Base-by-base conservation (phyloP, 2,888 invertebrate genomes). In the Hanleya hanleyi region DNA sequence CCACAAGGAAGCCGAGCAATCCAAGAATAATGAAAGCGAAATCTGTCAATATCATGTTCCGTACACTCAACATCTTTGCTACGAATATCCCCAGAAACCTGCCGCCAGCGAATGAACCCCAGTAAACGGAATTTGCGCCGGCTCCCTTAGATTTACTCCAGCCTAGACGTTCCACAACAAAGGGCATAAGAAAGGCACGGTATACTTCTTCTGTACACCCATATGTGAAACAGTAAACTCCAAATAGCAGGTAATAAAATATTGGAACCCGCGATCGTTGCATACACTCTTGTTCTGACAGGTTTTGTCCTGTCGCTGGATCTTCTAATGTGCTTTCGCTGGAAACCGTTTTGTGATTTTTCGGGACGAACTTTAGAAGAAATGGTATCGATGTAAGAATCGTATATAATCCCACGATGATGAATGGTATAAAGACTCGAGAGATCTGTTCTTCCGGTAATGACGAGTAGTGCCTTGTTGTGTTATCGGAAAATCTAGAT, bases 21-120 rank as follows among this genome's bases (percentile, higher is more conserved):
- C 37, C 38, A 9, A 64, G 35, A 1, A 64, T 1, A n/a, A 64
- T 37, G 4, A 35, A 37, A 5, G 36, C n/a, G 36, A 36, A 64
- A 37, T 64, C 64, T 29, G 36, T 22, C 1, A 64, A 29, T 12
- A 64, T 37, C 64, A 64, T 64, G 22, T 64, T 64, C 6, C 64
- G 22, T 1, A 37, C 37, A 1, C 18, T 37, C 18, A 64, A 9
- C 5, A 64, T 15, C 4, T 35, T 32, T 5, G 64, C 35, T 1
- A 64, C 2, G 37, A 37, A 37, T 37, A 64, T 37, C 2, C n/a
- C 35, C 18, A 64, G 3, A 29, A 64, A 37, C 2, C 35, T 35
- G 12, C 37, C 35, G n/a, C 15, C 64, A 22, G 38, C 33, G 36
- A 64, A 64, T 15, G 64, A 35, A 3, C 64, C 64, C 64, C 64